These are phyloP conservation scores for Sphyrna mokarran DNA, from an alignment of 2,113 vertebrate genomes.

Conservation along the genomic window DNA sequence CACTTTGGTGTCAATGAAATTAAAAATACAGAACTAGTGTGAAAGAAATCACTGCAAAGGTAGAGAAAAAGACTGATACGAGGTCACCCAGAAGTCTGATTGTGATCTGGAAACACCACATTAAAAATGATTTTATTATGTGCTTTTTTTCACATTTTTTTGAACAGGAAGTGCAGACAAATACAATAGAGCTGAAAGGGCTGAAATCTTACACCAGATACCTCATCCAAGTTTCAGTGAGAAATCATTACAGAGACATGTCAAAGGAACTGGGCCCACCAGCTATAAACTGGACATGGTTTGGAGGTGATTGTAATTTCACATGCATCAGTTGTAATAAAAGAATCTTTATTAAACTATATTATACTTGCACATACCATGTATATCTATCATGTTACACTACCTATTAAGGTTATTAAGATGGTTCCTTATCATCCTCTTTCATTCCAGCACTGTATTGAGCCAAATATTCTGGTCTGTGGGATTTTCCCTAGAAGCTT, in stretches of 20 bases:
- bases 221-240: constrained; percentile 43
- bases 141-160: background rate
- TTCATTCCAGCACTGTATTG: background rate
- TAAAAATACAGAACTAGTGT: background rate
- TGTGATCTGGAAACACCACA: background rate
- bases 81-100: background rate
- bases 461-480: no score
- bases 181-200: constrained; percentile 38
- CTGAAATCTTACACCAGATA: constrained; percentile 43
- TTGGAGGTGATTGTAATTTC: constrained; percentile 41
- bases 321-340: background rate
- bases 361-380: background rate
- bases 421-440: background rate
- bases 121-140: background rate
- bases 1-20: background rate
- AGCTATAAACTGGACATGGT: constrained; percentile 47
- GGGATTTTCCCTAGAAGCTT: no score
- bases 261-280: constrained; percentile 46
- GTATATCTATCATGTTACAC: background rate
- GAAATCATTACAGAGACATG: constrained; percentile 48
- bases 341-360: no score
- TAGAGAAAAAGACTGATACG: background rate
- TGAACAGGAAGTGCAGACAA: constrained; percentile 40
- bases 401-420: background rate
- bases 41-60: background rate